A percentile compares a stretch with the other conserved stretches of the same genome.
Conservation (phyloP, 1,140 invertebrate genomes). For the Diplogasteroides magnus region DNA sequence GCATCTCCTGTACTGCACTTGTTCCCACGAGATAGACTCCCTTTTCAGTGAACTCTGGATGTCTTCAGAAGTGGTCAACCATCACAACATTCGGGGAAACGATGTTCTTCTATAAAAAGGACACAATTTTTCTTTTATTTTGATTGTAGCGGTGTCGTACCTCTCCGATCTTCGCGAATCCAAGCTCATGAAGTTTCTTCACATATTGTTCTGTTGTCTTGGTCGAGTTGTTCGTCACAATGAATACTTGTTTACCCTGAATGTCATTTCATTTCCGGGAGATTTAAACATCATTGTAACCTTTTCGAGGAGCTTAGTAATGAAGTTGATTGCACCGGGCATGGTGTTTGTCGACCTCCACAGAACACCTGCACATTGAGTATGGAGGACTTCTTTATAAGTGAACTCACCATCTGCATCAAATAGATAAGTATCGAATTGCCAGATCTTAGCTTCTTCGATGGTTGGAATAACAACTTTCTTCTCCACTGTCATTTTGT, state of each 20-base stretch:
- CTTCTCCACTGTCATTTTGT: no score
- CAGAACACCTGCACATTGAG: conserved; percentile 61
- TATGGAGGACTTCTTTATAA: not conserved
- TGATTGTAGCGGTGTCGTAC: not conserved
- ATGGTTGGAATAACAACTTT: not conserved
- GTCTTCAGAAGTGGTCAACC: conserved; percentile 71
- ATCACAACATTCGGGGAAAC: conserved; percentile 76
- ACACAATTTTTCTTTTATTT: not conserved
- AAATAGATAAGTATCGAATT: conserved; percentile 45
- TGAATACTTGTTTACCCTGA: conserved; percentile 73
- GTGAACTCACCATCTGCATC: conserved; percentile 58
- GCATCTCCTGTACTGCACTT: conserved; percentile 71
- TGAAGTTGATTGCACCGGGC: conserved; percentile 66
- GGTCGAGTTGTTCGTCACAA: conserved; percentile 87
- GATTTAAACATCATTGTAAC: conserved; percentile 45
- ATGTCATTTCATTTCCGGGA: not conserved
- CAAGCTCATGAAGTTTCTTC: conserved; percentile 70
- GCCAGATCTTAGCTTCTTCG: not conserved
- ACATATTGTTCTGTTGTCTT: conserved; percentile 74
- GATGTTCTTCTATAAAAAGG: conserved; percentile 66
- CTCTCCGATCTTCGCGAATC: conserved; percentile 61
- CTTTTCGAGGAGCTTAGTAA: conserved; percentile 67
- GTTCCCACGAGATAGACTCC: conserved; percentile 80
- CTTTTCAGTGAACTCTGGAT: conserved; percentile 66
- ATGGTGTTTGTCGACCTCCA: conserved; percentile 73